Conservation (phyloP, 2,113 vertebrate species). For the Panthera uncia region DNA sequence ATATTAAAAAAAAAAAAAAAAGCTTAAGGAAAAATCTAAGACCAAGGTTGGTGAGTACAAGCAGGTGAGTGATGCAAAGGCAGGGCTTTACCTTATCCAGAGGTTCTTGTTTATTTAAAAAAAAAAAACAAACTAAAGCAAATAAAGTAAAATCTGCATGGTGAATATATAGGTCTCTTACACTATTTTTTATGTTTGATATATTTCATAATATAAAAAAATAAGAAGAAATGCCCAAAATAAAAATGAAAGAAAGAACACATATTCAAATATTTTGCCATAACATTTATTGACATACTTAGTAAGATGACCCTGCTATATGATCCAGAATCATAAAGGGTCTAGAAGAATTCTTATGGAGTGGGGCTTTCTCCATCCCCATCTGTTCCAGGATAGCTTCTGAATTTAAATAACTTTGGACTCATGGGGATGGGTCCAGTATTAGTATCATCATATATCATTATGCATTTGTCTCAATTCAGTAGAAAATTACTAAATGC, state of each 20-base stretch:
- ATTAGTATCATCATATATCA: neutral
- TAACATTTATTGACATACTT: neutral
- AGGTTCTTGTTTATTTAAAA: neutral
- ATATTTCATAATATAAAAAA: neutral
- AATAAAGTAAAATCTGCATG: conserved; percentile 24
- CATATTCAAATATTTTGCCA: conserved; percentile 20
- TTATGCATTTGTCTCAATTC: neutral
- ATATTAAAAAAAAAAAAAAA: too few relatives aligned
- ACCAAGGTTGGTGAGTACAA: neutral
- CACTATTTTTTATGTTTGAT: conserved; percentile 3
- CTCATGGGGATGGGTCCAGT: neutral
- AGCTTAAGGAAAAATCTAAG: neutral
- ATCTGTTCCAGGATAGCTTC: neutral
- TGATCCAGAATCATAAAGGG: neutral
- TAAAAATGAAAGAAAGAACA: conserved; percentile 25
- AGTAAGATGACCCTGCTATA: neutral
- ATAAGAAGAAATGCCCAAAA: neutral
- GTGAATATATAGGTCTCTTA: neutral
- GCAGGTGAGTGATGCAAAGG: neutral
- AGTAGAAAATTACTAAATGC: conserved; percentile 29
- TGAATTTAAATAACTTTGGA: conserved; percentile 25
- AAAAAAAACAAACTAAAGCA: neutral
- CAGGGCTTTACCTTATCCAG: neutral
- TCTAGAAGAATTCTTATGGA: neutral
- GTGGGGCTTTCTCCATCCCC: neutral